Percentiles rank a stretch among this genome's conserved stretches.
phyloP scores from a whole-genome alignment of 2,113 vertebrate genomes.

The Pelvicachromis taeniatus region DNA sequence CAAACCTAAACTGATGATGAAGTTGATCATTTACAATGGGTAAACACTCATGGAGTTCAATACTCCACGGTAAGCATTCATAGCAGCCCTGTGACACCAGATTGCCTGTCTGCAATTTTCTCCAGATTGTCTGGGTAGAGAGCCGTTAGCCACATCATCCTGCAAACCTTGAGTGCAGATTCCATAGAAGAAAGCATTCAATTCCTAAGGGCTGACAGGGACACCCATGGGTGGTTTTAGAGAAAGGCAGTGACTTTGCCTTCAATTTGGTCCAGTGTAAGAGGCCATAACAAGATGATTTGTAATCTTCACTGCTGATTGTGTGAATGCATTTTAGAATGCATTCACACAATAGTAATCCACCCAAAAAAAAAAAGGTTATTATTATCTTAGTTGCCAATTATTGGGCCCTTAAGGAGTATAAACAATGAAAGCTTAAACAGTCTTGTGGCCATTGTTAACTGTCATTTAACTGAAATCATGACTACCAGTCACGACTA shows the following conservation, averaged over 20 bases:
- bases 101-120: too few relatives aligned
- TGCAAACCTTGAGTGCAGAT: neutral
- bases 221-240: neutral
- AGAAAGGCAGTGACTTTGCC: neutral
- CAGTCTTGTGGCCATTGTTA: too few relatives aligned
- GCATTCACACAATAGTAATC: too few relatives aligned
- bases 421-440: too few relatives aligned
- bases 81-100: neutral
- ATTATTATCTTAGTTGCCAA: too few relatives aligned
- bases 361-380: too few relatives aligned
- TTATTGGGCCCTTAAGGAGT: too few relatives aligned
- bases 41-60: neutral
- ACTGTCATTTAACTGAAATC: too few relatives aligned
- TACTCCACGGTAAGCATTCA: neutral
- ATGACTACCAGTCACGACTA: too few relatives aligned
- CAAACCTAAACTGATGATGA: neutral
- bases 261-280: neutral
- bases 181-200: neutral
- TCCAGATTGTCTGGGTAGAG: neutral
- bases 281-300: neutral
- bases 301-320: neutral
- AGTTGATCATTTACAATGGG: neutral
- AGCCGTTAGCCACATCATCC: neutral
- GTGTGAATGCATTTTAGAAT: too few relatives aligned
- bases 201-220: neutral